These are phyloP conservation scores for Tympanuchus pallidicinctus DNA, from an alignment of 2,113 vertebrate species.

Conservation along the genomic window DNA sequence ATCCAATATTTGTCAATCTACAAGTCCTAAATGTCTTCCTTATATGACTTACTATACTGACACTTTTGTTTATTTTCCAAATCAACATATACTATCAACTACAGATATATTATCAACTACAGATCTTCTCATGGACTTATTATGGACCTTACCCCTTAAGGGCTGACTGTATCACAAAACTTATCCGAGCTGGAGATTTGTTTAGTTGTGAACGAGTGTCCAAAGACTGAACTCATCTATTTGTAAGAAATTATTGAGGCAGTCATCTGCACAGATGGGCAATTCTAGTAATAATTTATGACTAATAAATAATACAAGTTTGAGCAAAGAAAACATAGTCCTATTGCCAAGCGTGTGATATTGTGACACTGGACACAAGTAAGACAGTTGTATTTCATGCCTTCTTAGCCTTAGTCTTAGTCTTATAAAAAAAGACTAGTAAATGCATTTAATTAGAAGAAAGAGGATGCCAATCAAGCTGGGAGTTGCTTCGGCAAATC, in stretches of 20 bases:
- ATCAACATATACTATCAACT: neutral
- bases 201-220: neutral
- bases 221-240: neutral
- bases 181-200: neutral
- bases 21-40: neutral
- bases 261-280: neutral
- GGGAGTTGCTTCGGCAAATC: neutral
- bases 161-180: neutral
- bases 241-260: neutral
- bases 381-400: neutral
- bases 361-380: neutral
- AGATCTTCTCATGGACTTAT: neutral
- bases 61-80: neutral
- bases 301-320: neutral
- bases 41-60: neutral
- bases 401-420: neutral
- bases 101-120: neutral
- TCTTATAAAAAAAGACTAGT: neutral
- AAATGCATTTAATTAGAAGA: neutral
- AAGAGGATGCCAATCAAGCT: neutral
- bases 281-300: neutral
- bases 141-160: neutral
- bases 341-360: neutral
- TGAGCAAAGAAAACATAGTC: neutral
- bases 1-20: neutral